A percentile compares a stretch with the other conserved stretches of the same genome.
Conservation (phyloP, 2,797 vertebrate species). For the Thamnophis elegans region DNA sequence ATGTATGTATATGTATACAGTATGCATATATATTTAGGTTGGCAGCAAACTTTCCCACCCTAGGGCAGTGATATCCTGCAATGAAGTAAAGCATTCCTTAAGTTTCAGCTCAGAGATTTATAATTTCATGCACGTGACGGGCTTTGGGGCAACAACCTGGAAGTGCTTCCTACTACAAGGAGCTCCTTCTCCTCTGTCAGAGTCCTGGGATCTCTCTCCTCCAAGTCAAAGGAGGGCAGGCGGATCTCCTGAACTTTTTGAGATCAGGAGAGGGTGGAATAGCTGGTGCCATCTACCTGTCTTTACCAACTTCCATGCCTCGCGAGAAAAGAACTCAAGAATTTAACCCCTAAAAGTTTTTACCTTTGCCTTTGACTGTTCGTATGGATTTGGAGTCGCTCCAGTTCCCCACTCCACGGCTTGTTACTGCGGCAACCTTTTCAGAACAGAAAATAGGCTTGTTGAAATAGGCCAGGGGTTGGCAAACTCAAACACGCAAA, state of each 20-base stretch:
- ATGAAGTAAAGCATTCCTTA: background rate
- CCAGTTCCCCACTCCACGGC: conserved; percentile 93
- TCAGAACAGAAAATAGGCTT: conserved; percentile 42
- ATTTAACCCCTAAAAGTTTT: background rate
- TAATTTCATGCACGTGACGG: background rate
- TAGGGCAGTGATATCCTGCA: background rate
- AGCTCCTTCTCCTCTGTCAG: background rate
- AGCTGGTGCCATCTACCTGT: background rate
- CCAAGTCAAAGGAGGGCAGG: background rate
- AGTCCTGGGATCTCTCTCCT: background rate
- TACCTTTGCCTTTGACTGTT: conserved; percentile 83
- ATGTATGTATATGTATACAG: too few relatives aligned
- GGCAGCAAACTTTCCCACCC: too few relatives aligned
- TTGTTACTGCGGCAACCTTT: conserved; percentile 94
- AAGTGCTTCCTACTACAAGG: background rate
- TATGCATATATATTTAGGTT: background rate
- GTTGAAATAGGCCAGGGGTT: conserved; percentile 39
- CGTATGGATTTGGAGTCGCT: conserved; percentile 87
- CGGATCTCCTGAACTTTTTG: background rate
- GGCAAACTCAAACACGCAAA: too few relatives aligned
- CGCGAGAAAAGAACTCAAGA: background rate
- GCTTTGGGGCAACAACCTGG: background rate
- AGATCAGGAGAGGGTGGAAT: background rate
- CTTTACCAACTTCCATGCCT: background rate
- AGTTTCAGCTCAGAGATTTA: background rate